These are phyloP conservation scores for Caenorhabditis wallacei DNA, from an alignment of 2,888 invertebrate species.

Conservation along the genomic window DNA sequence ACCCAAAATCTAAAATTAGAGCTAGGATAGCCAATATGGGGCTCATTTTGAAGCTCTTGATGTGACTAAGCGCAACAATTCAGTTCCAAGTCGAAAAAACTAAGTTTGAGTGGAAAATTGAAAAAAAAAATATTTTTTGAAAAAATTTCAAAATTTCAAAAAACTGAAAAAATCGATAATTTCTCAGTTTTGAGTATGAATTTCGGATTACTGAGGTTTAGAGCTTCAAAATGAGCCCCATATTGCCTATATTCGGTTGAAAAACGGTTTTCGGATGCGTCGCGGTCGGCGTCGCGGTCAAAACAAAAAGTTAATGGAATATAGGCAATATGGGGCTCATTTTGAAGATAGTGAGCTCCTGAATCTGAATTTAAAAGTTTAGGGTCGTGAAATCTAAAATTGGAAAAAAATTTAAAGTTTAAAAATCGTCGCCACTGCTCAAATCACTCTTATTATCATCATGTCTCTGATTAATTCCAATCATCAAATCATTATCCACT, in stretches of 20 bases:
- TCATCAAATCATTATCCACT: slow-evolving; percentile 30
- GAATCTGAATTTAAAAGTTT: too few relatives aligned
- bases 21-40: not conserved
- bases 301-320: not conserved
- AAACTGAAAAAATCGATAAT: too few relatives aligned
- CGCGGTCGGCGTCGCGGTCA: too few relatives aligned
- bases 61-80: too few relatives aligned
- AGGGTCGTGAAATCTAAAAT: not conserved
- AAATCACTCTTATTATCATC: slow-evolving; percentile 54
- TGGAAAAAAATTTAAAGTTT: slow-evolving; percentile 12
- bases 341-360: not conserved
- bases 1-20: not conserved
- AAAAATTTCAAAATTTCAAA: too few relatives aligned
- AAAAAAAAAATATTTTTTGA: too few relatives aligned
- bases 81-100: too few relatives aligned
- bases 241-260: not conserved
- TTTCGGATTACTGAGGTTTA: too few relatives aligned
- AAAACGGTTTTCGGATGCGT: too few relatives aligned
- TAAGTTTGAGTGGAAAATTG: too few relatives aligned
- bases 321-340: slow-evolving; percentile 14
- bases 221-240: slow-evolving; percentile 12
- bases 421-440: slow-evolving; percentile 71
- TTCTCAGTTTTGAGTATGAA: too few relatives aligned
- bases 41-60: slow-evolving; percentile 1
- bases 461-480: slow-evolving; percentile 23